phyloP scores from a whole-genome alignment of 1,140 invertebrate genomes.

The Drosophila teissieri region DNA sequence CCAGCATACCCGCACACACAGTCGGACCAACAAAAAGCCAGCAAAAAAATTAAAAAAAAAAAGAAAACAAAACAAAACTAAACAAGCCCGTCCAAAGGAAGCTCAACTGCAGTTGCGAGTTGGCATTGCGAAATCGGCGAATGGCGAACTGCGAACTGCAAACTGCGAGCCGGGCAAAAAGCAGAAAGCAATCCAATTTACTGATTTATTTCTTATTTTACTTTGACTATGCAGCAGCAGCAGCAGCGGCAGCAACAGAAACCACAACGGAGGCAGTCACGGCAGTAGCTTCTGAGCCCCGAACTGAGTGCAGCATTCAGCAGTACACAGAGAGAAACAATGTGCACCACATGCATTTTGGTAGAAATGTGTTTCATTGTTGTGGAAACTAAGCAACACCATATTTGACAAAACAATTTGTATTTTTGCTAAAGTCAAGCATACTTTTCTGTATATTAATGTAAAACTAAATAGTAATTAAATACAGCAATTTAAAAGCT shows the following conservation, averaged over 20 bases:
- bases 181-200: conserved; percentile 82
- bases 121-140: conserved; percentile 68
- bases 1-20: conserved; percentile 65
- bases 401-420: too few relatives aligned
- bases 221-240: conserved; percentile 75
- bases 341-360: neutral
- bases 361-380: too few relatives aligned
- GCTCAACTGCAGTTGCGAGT: conserved; percentile 52
- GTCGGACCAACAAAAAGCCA: neutral
- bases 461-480: too few relatives aligned
- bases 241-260: conserved; percentile 44
- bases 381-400: too few relatives aligned
- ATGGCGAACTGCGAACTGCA: conserved; percentile 38
- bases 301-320: conserved; percentile 29
- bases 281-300: conserved; percentile 51
- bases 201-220: conserved; percentile 84
- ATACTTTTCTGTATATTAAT: too few relatives aligned
- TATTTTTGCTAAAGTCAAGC: too few relatives aligned
- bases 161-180: conserved; percentile 44
- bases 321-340: neutral
- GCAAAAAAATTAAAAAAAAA: neutral
- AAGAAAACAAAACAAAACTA: conserved; percentile 3
- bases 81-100: conserved; percentile 38
- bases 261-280: conserved; percentile 77
- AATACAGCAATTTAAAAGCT: too few relatives aligned